phyloP scores from a whole-genome alignment of 2,888 invertebrate genomes.

The Nasonovia ribisnigri region DNA sequence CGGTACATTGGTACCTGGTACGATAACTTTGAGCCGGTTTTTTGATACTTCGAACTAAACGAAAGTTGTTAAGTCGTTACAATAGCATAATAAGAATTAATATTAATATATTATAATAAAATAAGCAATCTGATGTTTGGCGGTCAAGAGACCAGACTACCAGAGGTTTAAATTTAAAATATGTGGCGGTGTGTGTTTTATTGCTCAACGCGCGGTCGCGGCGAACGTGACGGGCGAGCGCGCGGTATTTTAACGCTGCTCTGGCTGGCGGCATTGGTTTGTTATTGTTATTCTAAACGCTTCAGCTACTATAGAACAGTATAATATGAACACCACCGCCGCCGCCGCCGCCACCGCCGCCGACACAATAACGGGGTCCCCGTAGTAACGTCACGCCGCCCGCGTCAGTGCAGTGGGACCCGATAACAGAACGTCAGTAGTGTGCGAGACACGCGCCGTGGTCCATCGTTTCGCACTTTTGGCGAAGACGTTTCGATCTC shows the following conservation, averaged over 20 bases:
- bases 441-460: conserved; percentile 60
- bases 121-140: not conserved
- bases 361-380: conserved; percentile 44
- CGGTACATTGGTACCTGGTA: not conserved
- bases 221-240: not conserved
- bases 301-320: not conserved
- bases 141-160: not conserved
- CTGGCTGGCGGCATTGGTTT: conserved; percentile 37
- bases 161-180: not conserved
- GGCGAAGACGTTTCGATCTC: not conserved
- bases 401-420: conserved; percentile 15
- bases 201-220: not conserved
- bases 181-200: not conserved
- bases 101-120: not conserved
- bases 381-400: conserved; percentile 40
- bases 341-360: not conserved
- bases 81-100: not conserved
- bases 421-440: conserved; percentile 44
- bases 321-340: too few relatives aligned
- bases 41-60: not conserved
- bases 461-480: not conserved
- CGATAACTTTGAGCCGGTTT: not conserved
- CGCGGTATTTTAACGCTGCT: conserved; percentile 33
- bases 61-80: not conserved
- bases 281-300: conserved; percentile 38